phyloP scores from a whole-genome alignment of 2,113 vertebrate genomes.

The Hystrix brachyura region DNA sequence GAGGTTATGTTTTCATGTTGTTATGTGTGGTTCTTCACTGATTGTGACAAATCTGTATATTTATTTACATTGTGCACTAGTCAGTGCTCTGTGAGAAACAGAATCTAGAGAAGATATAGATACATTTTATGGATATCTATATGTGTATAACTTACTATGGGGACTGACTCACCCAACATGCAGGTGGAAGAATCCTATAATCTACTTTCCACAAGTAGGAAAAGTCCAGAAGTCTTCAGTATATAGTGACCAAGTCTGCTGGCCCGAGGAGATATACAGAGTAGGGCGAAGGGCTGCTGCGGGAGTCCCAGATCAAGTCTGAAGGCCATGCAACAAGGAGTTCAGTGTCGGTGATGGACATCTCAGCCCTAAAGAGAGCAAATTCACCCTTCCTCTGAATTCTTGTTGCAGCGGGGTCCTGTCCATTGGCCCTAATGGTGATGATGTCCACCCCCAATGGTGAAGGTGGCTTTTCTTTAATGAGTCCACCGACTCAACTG shows the following conservation, averaged over 20 bases:
- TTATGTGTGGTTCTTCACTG: neutral
- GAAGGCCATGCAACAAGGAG: neutral
- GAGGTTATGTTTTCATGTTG: neutral
- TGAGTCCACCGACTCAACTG: neutral
- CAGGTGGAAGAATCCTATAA: neutral
- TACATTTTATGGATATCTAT: neutral
- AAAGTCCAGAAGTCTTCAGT: neutral
- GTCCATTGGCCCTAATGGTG: too few relatives aligned
- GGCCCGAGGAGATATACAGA: neutral
- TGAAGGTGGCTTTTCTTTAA: neutral
- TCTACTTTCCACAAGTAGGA: too few relatives aligned
- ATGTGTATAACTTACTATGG: neutral
- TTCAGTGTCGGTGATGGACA: neutral
- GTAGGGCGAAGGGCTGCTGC: rapidly evolving
- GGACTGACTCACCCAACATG: neutral
- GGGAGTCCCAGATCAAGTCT: neutral
- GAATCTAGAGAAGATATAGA: neutral
- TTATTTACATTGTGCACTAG: neutral
- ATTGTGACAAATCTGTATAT: neutral
- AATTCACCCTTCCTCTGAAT: neutral
- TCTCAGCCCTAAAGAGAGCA: neutral
- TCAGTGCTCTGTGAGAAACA: neutral
- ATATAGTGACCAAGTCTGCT: neutral
- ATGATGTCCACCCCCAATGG: neutral
- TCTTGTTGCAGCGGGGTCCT: neutral